These are phyloP conservation scores for Rhabdornis inornatus DNA, from an alignment of 2,113 vertebrate genomes.

Conservation along the genomic window DNA sequence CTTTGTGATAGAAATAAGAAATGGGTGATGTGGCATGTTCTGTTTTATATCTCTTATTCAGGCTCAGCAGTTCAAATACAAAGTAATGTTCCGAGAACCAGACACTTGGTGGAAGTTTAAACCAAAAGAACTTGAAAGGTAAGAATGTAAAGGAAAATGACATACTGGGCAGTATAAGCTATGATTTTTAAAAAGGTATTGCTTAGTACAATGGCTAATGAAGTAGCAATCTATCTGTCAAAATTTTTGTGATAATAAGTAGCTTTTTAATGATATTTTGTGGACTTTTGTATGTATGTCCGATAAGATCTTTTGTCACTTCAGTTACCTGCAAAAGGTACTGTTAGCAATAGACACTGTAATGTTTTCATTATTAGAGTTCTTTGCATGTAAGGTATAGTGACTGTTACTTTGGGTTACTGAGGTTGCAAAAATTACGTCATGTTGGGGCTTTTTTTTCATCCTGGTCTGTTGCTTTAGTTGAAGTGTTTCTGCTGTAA, in stretches of 20 bases:
- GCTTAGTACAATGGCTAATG: not conserved
- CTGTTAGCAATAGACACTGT: not conserved
- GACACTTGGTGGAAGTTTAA: slow-evolving; percentile 97
- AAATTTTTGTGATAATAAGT: not conserved
- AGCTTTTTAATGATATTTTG: not conserved
- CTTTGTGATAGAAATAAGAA: not conserved
- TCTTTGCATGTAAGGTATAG: not conserved
- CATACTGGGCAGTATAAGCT: not conserved
- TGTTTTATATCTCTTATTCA: slow-evolving; percentile 54
- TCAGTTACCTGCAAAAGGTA: not conserved
- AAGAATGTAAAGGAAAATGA: slow-evolving; percentile 35
- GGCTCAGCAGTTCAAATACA: slow-evolving; percentile 89
- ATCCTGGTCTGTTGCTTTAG: not conserved
- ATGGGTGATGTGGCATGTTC: not conserved
- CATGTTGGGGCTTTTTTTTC: not conserved
- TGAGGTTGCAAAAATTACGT: not conserved
- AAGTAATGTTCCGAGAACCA: slow-evolving; percentile 91
- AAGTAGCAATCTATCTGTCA: not conserved
- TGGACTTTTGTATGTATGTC: not conserved
- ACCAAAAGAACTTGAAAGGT: slow-evolving; percentile 93
- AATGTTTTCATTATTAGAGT: not conserved
- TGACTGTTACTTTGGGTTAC: not conserved
- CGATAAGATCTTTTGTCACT: not conserved
- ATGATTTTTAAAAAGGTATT: not conserved
- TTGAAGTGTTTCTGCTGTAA: not conserved